Base-by-base conservation (phyloP, 2,797 vertebrate genomes). In the Lates japonicus region DNA sequence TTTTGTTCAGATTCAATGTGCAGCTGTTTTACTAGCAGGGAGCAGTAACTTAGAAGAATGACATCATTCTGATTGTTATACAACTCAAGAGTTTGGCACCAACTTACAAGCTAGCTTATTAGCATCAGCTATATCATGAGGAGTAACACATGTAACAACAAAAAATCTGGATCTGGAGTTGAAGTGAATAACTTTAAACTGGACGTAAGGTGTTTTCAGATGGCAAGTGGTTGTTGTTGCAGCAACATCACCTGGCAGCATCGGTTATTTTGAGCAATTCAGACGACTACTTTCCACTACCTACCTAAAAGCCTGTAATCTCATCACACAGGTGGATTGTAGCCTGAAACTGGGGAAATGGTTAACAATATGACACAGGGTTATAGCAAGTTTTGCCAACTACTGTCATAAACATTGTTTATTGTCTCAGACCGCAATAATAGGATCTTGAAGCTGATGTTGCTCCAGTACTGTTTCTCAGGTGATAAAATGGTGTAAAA, bases 11-110 rank as follows among this genome's bases (percentile, higher is more conserved):
- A 87, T 70, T 74, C 20, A 73, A 82, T 78, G 44, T 62, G 68
- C 83, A 82, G 86, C 83, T 87, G 73, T 79, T 83, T 81, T 61
- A 74, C 58, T 44, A 72, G 62, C 52, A 52, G 25, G 33, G 29
- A 81, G 12, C 9, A 55, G 25, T n/a, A 57, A 51, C 37, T 59
- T 72, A 49, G 41, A 33, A 71, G 55, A 51, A 70, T 80, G 52
- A 75, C 69, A 64, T 78, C 37, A 86, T 52, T 72, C 37, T 63
- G 54, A 74, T 70, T 37, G 39, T 87, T 87, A 66, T 29, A 41
- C 68, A 86, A 65, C 69, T 57, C 25, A 20, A 25, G 31, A 57
- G 20, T 68, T 20, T 82, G 62, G 72, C 59, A 60, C 39, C 4
- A 39, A 58, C 7, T 33, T 67, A 64, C 29, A 70, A 48, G 44